Evolutionary conservation across 2,888 invertebrate species (phyloP), one percentile per base, ranked within the genome.

Genomic region (Tachystola acroxantha): DNA sequence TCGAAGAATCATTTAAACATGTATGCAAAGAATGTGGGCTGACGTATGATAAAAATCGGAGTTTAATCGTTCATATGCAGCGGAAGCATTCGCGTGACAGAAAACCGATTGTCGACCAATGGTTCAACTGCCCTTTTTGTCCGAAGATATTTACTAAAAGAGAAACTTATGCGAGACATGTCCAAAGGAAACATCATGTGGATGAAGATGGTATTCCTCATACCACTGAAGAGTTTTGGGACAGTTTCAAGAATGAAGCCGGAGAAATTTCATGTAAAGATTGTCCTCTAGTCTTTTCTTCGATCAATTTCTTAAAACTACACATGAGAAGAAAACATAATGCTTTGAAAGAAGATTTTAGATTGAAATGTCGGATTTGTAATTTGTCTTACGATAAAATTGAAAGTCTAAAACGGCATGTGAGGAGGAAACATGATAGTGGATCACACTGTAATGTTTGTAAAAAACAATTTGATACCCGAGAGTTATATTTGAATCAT

Each of bases 271-370:
- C 66, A 7, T 86, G 86, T 32, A 74, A 64, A 26, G 66, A 77
- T 43, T 86, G 86, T 28, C 74, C 79, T 11, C 49, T 79, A 33
- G 74, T 80, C 12, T 86, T 86, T 51, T 77, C 84, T 0, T 74
- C 78, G 0, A 33, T 76, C 0, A 79, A 71, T 44, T 84, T 66
- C 36, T 52, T 86, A 9, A 84, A 84, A 49, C 39, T 84, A 1
- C 86, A 86, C 31, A 80, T 86, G 82, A 65, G 81, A 38, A 49
- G 85, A 14, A 84, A 80, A 34, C 86, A 86, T 42, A 82, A 84
- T 19, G 80, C 75, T 0, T 48, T 79, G 16, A 64, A 59, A 34
- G 77, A 84, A 2, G 64, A 80, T 34, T 86, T 81, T 37, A 62
- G 73, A 42, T 56, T 82, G 27, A 84, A 82, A 46, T 86, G 86